Conservation (phyloP, 2,113 vertebrate species). For the Polypterus bichir region DNA sequence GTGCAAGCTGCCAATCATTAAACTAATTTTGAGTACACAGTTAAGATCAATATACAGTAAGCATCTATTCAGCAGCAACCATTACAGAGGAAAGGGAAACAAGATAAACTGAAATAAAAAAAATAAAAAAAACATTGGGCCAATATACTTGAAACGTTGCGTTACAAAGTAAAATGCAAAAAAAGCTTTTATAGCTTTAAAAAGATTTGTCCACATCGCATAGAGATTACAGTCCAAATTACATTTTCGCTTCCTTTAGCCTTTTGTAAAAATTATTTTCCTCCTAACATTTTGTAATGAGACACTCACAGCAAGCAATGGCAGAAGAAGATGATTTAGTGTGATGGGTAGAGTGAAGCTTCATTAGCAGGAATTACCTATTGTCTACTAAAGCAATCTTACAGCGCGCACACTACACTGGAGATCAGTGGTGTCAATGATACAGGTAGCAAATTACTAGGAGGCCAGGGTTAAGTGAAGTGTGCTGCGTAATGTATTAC, state of each 20-base stretch:
- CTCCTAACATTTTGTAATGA: conserved; percentile 4
- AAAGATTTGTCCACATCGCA: conserved; percentile 26
- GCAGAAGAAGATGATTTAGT: conserved; percentile 52
- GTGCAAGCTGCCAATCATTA: no score
- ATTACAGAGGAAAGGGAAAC: no score
- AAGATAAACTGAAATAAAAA: conserved; percentile 9
- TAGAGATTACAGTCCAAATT: conserved; percentile 15
- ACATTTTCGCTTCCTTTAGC: conserved; percentile 18
- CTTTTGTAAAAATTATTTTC: conserved; percentile 23
- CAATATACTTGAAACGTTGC: conserved; percentile 7
- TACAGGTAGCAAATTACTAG: conserved; percentile 54
- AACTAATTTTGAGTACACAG: no score
- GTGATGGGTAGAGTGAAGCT: conserved; percentile 63
- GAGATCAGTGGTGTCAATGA: conserved; percentile 42
- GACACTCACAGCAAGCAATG: conserved; percentile 12
- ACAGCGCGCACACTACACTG: conserved; percentile 32
- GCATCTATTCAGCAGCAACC: no score
- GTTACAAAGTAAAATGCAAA: conserved; percentile 9
- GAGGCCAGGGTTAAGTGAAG: conserved; percentile 27
- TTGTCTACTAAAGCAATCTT: conserved; percentile 62
- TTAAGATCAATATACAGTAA: no score
- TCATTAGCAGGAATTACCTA: conserved; percentile 69
- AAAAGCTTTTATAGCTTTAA: neutral
- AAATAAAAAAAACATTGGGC: conserved; percentile 10
- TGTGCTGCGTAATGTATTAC: conserved; percentile 34